Conservation (phyloP, 2,113 vertebrate species). For the Carollia perspicillata region DNA sequence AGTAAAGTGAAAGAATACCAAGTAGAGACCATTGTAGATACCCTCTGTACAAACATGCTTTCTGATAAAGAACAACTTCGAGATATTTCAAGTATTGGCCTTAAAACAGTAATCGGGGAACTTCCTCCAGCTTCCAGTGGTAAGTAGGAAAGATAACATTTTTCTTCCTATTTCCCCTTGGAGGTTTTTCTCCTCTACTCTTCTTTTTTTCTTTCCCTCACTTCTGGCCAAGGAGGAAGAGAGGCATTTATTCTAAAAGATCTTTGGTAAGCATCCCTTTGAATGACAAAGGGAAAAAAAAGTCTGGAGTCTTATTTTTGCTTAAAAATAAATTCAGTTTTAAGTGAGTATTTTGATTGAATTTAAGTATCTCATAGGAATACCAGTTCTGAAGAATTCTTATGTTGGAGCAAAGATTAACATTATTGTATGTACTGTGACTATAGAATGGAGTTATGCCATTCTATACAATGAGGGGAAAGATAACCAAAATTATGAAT, state of each 20-base stretch:
- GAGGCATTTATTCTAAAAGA: background rate
- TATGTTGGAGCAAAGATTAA: slow-evolving; percentile 1
- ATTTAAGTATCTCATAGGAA: background rate
- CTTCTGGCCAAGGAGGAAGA: background rate
- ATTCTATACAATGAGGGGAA: background rate
- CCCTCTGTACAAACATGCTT: slow-evolving; percentile 99
- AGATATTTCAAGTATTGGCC: slow-evolving; percentile 98
- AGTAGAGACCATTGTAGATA: slow-evolving; percentile 99
- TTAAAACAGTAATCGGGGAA: slow-evolving; percentile 99
- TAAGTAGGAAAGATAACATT: slow-evolving; percentile 84
- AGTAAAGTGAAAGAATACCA: slow-evolving; percentile 99
- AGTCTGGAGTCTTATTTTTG: background rate
- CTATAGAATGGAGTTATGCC: background rate
- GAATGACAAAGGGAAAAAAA: background rate
- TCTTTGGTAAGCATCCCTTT: background rate
- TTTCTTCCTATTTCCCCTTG: background rate
- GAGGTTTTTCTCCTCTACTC: background rate
- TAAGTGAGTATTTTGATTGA: background rate
- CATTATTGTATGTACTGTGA: background rate
- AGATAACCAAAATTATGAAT: background rate
- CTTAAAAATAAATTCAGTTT: background rate
- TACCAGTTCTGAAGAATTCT: background rate
- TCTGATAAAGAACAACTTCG: slow-evolving; percentile 98
- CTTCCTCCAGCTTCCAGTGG: slow-evolving; percentile 98
- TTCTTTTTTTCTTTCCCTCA: too few relatives aligned